Conservation (phyloP, 1,140 invertebrate genomes). For the Prorops nasuta region DNA sequence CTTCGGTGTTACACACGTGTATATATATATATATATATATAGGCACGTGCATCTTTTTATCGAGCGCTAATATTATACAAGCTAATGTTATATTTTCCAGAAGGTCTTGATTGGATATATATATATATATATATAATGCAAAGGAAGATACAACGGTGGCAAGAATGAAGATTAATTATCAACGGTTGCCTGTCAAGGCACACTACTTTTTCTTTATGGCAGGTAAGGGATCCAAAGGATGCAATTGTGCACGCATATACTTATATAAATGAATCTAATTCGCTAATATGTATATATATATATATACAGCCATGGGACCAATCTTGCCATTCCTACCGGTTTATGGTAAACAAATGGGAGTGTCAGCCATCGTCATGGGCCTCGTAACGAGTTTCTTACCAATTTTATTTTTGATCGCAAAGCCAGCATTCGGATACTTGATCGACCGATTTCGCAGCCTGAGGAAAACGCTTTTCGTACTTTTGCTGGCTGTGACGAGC, state of each 20-base stretch:
- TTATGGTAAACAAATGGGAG: conserved; percentile 71
- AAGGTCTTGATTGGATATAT: too few species aligned
- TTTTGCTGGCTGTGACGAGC: conserved; percentile 63
- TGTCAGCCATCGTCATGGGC: conserved; percentile 72
- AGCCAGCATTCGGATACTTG: conserved; percentile 70
- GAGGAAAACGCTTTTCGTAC: conserved; percentile 70
- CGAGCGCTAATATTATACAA: too few species aligned
- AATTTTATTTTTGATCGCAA: conserved; percentile 69
- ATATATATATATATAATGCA: too few species aligned
- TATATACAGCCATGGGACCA: conserved; percentile 68
- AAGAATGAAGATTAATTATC: conserved; percentile 63
- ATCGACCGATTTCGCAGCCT: conserved; percentile 65
- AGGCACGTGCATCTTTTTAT: too few species aligned
- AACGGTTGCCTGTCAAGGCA: conserved; percentile 72
- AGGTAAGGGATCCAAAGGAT: conserved; percentile 57
- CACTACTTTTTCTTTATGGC: conserved; percentile 82
- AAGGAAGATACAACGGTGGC: conserved; percentile 14
- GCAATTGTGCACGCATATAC: not conserved
- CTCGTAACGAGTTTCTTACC: conserved; percentile 69
- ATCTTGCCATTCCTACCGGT: conserved; percentile 73
- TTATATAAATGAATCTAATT: not conserved
- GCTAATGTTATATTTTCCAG: too few species aligned
- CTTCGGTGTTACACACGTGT: too few species aligned
- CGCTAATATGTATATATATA: not conserved
- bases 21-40: too few species aligned